Base-by-base conservation (phyloP, 1,140 invertebrate species). In the Pogonomyrmex californicus region DNA sequence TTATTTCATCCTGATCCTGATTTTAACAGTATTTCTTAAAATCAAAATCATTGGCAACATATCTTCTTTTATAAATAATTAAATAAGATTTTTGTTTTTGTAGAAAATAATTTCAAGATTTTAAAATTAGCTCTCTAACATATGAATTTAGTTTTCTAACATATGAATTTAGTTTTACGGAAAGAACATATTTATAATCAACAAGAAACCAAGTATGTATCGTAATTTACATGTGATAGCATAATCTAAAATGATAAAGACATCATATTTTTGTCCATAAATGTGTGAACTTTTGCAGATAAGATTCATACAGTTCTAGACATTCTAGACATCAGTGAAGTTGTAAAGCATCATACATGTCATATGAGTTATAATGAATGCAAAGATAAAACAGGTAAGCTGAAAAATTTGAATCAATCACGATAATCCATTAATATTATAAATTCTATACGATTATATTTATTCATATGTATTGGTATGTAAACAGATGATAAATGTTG, bases 161-260 rank as follows among this genome's bases (percentile, higher is more conserved):
- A 23, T 23, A 23, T 23, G 23, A 23, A 23, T 23, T 23, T 23
- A 23, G 23, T 23, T 23, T 23, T 23, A 23, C 23, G 23, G 17
- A 65, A 5, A 65, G 38, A 12, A 33, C 17, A 38, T 33, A 36
- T 70, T n/a, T 56, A 56, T 56, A 10, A 7, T 49, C 3, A 12
- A 70, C 23, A 10, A 70, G 6, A n/a, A 9, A n/a, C 36, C 30
- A 63, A 38, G 6, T 41, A 7, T 70, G 6, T 14, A 49, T 47
- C 23, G 2, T 51, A 51, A 71, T 36, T 51, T 17, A 36, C 30
- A 30, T 33, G 17, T 3, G 12, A 44, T 51, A 70, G 6, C 23
- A 30, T 71, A 51, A 71, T 71, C 68, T 51, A 33, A 2, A 71
- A 49, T 30, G 68, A 71, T 51, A 71, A 71, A 23, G 68, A 71